These are phyloP conservation scores for Rhagologus leucostigma DNA, from an alignment of 2,113 vertebrate genomes.

Conservation along the genomic window DNA sequence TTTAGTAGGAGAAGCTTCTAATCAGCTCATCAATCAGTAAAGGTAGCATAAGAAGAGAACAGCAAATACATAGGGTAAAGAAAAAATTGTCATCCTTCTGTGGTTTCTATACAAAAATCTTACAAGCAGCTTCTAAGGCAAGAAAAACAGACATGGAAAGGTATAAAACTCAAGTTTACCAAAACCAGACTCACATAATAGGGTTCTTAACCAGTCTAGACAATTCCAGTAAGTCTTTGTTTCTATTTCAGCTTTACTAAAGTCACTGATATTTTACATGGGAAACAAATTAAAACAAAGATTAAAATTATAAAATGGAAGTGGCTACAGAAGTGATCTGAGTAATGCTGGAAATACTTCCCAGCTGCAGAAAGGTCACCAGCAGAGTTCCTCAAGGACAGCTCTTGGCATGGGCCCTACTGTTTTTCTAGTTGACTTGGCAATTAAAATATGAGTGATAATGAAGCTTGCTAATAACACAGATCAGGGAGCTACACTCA, in stretches of 20 bases:
- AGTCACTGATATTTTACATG: not conserved
- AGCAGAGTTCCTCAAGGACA: slow-evolving; percentile 4
- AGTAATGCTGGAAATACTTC: slow-evolving; percentile 4
- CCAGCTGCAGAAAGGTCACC: slow-evolving; percentile 9
- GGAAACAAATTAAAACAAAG: not conserved
- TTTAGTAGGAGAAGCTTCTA: not conserved
- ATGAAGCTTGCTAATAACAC: not conserved
- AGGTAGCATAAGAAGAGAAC: not conserved
- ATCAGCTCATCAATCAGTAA: not conserved
- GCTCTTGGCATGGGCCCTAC: not conserved
- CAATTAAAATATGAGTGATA: slow-evolving; percentile 28
- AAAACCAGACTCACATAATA: not conserved
- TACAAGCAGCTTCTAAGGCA: not conserved
- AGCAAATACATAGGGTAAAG: not conserved
- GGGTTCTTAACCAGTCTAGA: not conserved
- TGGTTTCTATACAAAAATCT: not conserved
- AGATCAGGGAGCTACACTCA: not conserved
- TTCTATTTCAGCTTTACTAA: not conserved
- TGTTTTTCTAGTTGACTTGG: not conserved
- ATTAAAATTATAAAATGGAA: slow-evolving; percentile 13
- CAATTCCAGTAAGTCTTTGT: not conserved
- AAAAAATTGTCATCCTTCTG: not conserved
- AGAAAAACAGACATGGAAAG: not conserved
- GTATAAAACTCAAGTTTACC: not conserved
- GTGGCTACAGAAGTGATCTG: not conserved